Base-by-base conservation (phyloP, 2,113 vertebrate genomes). In the Catharus bicknelli region DNA sequence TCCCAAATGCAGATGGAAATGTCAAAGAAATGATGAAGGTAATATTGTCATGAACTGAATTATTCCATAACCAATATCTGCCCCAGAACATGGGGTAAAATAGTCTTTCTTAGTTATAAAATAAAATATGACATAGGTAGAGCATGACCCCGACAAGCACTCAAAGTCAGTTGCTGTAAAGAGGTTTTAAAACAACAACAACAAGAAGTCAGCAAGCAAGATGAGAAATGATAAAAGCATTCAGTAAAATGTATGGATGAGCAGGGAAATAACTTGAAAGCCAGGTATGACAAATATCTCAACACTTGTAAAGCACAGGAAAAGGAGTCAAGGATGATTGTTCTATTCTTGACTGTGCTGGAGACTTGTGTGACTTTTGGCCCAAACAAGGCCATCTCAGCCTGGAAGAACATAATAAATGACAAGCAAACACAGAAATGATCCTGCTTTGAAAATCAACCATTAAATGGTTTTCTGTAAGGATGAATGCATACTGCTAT, bases 1-100 rank as follows among this genome's bases (percentile, higher is more conserved):
- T 95, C 85, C 95, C 95, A 97, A 96, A 96, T 87, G 78, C 95
- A 97, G 96, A 96, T 93, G 92, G 95, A 96, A 95, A 95, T 92
- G 96, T 97, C 96, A 96, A 76, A 95, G 83, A 94, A 94, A 95
- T 95, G 81, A 94, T 94, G 91, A 94, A 95, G 96, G 95, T 95
- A 97, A 96, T 96, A 93, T 94, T 95, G 78, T 95, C 84, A 93
- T 78, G 57, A 96, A 92, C 54, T 89, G 89, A 97, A 95, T 94
- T 94, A 95, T 93, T 94, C 78, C 27, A 74, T 66, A 93, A 90
- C 64, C 76, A 95, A 86, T 97, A 86, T 81, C 66, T 95, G 88
- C 58, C 78, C 68, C 62, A 93, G 75, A 92, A 95, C 34, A 88
- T 86, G 48, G 14, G 11, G 8, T 25, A 55, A 84, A 76, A 61